These are phyloP conservation scores for Caenorhabditis inopinata DNA, from an alignment of 1,140 invertebrate species.

Conservation along the genomic window DNA sequence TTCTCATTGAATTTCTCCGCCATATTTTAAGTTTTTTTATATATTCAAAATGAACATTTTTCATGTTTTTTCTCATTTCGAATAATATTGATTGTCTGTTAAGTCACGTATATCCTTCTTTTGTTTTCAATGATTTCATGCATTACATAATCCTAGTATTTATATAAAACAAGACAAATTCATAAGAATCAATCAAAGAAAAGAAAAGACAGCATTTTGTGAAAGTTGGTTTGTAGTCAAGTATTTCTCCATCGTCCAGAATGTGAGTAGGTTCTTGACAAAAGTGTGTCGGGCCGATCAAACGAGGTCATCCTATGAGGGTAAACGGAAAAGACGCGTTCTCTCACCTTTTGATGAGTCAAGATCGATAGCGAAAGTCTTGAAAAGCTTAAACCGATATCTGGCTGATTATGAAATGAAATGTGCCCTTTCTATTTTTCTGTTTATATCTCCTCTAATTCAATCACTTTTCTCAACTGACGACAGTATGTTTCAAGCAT, in stretches of 20 bases:
- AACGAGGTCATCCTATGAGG: constrained; percentile 24
- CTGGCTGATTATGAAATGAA: constrained; percentile 12
- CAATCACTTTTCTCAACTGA: not conserved
- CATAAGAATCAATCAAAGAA: not conserved
- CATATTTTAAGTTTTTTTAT: too few relatives aligned
- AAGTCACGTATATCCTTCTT: too few relatives aligned
- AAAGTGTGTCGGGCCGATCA: constrained; percentile 24
- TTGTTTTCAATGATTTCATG: too few relatives aligned
- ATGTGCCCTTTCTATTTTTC: not conserved
- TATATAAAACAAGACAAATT: not conserved
- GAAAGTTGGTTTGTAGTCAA: constrained; percentile 16
- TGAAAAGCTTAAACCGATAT: not conserved
- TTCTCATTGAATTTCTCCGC: too few relatives aligned
- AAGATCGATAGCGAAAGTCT: not conserved
- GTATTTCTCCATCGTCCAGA: not conserved
- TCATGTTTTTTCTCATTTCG: too few relatives aligned
- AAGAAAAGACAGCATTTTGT: too few relatives aligned
- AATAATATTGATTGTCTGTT: too few relatives aligned
- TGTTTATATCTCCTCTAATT: not conserved
- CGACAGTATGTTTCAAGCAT: not conserved
- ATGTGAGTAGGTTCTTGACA: constrained; percentile 11
- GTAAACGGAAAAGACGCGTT: constrained; percentile 20
- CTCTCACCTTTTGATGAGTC: constrained; percentile 19
- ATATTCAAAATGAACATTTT: too few relatives aligned
- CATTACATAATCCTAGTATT: too few relatives aligned